phyloP scores from a whole-genome alignment of 2,888 invertebrate genomes.

The Eupithecia insigniata region DNA sequence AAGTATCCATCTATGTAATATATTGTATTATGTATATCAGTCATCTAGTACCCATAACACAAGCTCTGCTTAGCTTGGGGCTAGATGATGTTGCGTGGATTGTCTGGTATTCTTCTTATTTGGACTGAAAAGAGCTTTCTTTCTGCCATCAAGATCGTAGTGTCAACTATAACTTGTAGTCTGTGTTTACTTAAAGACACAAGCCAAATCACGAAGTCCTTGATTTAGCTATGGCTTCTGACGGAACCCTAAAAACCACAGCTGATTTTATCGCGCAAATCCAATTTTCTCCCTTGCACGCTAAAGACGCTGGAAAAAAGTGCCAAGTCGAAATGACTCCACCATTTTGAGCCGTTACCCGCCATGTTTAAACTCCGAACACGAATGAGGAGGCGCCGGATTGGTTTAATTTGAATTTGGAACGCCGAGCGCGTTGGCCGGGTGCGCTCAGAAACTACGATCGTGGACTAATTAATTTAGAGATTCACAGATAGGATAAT shows the following conservation, averaged over 20 bases:
- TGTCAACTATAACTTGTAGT: neutral
- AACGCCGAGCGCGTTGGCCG: slow-evolving; percentile 71
- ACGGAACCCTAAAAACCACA: slow-evolving; percentile 54
- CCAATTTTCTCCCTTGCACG: slow-evolving; percentile 84
- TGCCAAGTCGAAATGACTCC: slow-evolving; percentile 82
- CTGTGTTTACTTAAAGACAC: neutral
- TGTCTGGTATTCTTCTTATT: too few species aligned
- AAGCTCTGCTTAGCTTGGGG: too few species aligned
- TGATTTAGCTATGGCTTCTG: neutral
- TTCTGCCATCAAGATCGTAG: neutral
- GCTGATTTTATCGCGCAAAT: slow-evolving; percentile 84
- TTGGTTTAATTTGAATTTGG: slow-evolving; percentile 84
- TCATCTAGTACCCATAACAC: too few species aligned
- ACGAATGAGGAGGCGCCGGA: slow-evolving; percentile 84
- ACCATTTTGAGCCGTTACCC: slow-evolving; percentile 79
- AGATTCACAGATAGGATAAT: slow-evolving; percentile 82
- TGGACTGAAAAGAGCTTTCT: neutral
- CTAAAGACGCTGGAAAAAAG: slow-evolving; percentile 83
- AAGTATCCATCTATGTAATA: too few species aligned
- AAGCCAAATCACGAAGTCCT: neutral
- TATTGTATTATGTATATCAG: too few species aligned
- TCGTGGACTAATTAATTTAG: slow-evolving; percentile 80
- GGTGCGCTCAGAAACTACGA: slow-evolving; percentile 54
- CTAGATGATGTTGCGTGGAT: too few species aligned
- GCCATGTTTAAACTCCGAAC: slow-evolving; percentile 80